A percentile compares a stretch with the other conserved stretches of the same genome.
phyloP scores from a whole-genome alignment of 2,888 invertebrate species.

The Stenurella melanura region DNA sequence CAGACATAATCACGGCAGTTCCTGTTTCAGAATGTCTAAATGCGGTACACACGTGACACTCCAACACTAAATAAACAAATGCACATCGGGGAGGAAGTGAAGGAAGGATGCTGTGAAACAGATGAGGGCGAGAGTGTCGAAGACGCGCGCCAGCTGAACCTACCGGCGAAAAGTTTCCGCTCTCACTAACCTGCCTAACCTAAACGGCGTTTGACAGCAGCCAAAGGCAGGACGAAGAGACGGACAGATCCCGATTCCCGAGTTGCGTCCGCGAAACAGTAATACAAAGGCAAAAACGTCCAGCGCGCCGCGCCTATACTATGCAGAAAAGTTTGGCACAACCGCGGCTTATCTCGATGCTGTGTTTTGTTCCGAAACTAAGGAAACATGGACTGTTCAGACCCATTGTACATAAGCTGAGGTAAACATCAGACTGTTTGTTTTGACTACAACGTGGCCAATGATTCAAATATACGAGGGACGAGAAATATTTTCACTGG shows the following conservation, averaged over 20 bases:
- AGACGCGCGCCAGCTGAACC: constrained; percentile 39
- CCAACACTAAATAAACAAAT: constrained; percentile 45
- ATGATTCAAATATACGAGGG: not conserved
- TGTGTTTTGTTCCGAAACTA: not conserved
- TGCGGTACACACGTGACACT: constrained; percentile 45
- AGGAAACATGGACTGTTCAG: not conserved
- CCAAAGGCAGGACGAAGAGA: not conserved
- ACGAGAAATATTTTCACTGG: not conserved
- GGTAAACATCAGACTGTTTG: not conserved
- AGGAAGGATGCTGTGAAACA: constrained; percentile 39
- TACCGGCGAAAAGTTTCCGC: constrained; percentile 41
- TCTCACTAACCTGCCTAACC: constrained; percentile 46
- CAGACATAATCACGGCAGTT: constrained; percentile 31
- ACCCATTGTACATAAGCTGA: not conserved
- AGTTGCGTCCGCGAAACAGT: constrained; percentile 9
- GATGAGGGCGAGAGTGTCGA: constrained; percentile 31
- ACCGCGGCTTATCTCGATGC: not conserved
- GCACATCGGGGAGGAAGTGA: constrained; percentile 39
- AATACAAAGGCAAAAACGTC: not conserved
- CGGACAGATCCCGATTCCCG: not conserved
- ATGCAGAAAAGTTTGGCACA: constrained; percentile 8
- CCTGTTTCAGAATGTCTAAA: constrained; percentile 41
- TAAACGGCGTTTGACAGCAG: constrained; percentile 39
- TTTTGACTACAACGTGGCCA: not conserved
- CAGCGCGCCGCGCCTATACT: not conserved